Conservation (phyloP, 2,113 vertebrate genomes). For the Eidolon helvum region DNA sequence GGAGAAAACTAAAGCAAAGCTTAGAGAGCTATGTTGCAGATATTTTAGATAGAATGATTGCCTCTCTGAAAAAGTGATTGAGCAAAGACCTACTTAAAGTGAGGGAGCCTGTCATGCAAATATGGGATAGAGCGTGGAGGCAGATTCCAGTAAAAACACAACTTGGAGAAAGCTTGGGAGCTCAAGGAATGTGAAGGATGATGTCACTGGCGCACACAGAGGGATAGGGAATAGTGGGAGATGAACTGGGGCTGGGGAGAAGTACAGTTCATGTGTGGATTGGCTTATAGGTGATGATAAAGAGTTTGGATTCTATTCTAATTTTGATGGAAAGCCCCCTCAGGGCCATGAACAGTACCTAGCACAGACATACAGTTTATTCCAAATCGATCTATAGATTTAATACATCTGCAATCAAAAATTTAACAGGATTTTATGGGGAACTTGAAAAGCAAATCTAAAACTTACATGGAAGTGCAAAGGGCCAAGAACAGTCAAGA, state of each 20-base stretch:
- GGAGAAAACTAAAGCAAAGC: neutral
- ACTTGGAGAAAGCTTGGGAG: neutral
- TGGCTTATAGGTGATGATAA: neutral
- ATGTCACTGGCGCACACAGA: neutral
- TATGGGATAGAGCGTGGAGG: neutral
- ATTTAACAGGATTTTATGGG: neutral
- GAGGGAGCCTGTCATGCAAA: neutral
- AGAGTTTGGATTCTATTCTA: neutral
- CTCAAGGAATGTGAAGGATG: neutral
- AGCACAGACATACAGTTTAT: neutral
- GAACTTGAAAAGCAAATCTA: neutral
- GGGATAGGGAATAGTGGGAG: neutral
- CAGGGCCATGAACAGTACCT: neutral
- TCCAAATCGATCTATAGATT: neutral
- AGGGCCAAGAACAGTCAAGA: neutral
- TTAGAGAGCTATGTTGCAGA: neutral
- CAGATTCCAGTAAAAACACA: neutral
- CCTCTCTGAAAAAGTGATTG: neutral
- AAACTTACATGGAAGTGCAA: neutral
- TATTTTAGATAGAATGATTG: neutral
- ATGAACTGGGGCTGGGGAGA: neutral
- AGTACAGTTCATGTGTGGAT: neutral
- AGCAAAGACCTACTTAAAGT: neutral
- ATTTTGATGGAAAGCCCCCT: neutral
- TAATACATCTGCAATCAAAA: neutral